phyloP scores from a whole-genome alignment of 2,888 invertebrate species.

The Hirtodrosophila cameraria region DNA sequence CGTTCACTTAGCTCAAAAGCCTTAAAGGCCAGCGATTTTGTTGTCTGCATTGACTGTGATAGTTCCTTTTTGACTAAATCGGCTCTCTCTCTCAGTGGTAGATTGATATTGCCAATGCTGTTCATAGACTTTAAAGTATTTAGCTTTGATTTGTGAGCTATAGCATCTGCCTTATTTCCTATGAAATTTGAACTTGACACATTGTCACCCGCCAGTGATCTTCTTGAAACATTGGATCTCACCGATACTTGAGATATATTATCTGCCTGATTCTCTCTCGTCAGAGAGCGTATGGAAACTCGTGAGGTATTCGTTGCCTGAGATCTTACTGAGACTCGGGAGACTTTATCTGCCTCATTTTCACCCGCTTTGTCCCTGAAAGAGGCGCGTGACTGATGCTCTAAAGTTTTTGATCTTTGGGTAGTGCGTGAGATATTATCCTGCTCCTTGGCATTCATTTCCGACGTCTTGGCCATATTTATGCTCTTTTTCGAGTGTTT shows the following conservation, averaged over 20 bases:
- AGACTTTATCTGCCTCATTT: constrained; percentile 3
- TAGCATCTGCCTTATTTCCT: background rate
- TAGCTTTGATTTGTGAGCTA: background rate
- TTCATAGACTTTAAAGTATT: background rate
- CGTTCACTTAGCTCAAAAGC: constrained; percentile 42
- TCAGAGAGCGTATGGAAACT: background rate
- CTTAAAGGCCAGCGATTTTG: constrained; percentile 28
- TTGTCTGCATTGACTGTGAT: background rate
- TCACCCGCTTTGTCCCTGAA: background rate
- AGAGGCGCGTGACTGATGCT: background rate
- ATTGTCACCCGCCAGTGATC: background rate
- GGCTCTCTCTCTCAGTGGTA: constrained; percentile 3
- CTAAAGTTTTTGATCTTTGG: background rate
- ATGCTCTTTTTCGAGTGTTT: background rate
- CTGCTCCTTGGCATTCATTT: background rate
- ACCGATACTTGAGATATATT: constrained; percentile 8
- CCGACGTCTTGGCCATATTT: background rate
- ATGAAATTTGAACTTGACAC: background rate
- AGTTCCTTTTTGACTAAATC: constrained; percentile 21
- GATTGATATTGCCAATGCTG: background rate
- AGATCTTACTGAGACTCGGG: background rate
- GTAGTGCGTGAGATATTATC: background rate
- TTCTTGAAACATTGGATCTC: background rate
- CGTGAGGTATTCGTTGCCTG: background rate
- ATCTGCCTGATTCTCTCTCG: background rate